phyloP scores from a whole-genome alignment of 2,888 invertebrate genomes.

The Drosophila mettleri region DNA sequence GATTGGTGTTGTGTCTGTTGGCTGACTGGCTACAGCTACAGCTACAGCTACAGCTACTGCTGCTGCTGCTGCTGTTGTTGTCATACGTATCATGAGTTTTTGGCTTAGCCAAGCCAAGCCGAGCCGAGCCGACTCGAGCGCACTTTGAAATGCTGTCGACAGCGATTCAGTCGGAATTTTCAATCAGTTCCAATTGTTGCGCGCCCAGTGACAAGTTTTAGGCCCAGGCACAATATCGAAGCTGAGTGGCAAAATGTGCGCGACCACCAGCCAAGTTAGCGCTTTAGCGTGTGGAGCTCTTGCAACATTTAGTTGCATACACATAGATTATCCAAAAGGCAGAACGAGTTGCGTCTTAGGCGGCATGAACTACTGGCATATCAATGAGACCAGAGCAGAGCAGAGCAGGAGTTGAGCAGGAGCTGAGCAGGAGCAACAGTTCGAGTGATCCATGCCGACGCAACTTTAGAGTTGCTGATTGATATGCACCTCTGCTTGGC shows the following conservation, averaged over 20 bases:
- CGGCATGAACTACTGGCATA: conserved; percentile 80
- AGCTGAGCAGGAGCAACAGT: not conserved
- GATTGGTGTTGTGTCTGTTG: conserved; percentile 14
- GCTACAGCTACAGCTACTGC: conserved; percentile 48
- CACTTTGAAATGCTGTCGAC: conserved; percentile 59
- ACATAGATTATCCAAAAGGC: conserved; percentile 73
- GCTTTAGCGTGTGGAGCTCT: conserved; percentile 66
- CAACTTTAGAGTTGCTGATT: conserved; percentile 58
- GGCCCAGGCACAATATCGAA: not conserved
- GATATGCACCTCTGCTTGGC: conserved; percentile 67
- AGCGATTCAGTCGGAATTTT: conserved; percentile 67
- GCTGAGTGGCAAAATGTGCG: conserved; percentile 77
- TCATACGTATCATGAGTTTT: conserved; percentile 75
- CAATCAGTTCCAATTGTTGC: conserved; percentile 80
- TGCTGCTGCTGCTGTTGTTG: conserved; percentile 54
- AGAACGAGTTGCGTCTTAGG: conserved; percentile 35
- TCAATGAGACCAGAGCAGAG: conserved; percentile 58
- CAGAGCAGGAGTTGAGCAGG: not conserved
- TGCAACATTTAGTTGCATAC: conserved; percentile 75
- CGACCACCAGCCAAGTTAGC: conserved; percentile 84
- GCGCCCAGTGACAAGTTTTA: conserved; percentile 72
- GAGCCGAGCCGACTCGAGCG: not conserved
- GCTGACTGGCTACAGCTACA: conserved; percentile 3
- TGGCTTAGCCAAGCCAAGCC: conserved; percentile 54
- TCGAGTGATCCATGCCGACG: conserved; percentile 71